A percentile compares a stretch with the other conserved stretches of the same genome.
Conservation (phyloP, 2,797 vertebrate genomes). For the Huso huso region DNA sequence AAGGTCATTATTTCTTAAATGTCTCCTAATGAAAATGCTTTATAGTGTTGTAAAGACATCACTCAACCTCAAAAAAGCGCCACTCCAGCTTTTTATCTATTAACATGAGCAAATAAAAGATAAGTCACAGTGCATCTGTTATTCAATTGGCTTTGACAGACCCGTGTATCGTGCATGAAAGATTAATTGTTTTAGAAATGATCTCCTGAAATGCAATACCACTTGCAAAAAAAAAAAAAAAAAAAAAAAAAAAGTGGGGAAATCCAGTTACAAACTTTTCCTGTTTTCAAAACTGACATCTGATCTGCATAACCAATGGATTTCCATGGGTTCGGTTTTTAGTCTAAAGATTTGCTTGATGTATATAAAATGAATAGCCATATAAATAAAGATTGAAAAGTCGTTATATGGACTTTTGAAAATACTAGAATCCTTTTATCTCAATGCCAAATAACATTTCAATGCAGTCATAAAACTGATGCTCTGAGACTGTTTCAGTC, state of each 20-base stretch:
- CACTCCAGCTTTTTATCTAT: constrained; percentile 13
- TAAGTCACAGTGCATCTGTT: not conserved
- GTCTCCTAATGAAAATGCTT: too few species aligned
- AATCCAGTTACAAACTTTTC: constrained; percentile 39
- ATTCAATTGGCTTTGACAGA: not conserved
- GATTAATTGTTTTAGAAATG: constrained; percentile 42
- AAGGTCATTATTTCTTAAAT: too few species aligned
- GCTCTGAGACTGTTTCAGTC: too few species aligned
- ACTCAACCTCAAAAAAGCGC: not conserved
- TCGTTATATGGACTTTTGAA: constrained; percentile 48
- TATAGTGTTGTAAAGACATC: too few species aligned
- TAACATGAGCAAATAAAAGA: constrained; percentile 35
- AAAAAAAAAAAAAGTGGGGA: constrained; percentile 52
- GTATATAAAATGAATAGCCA: constrained; percentile 80
- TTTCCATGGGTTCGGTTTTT: constrained; percentile 61
- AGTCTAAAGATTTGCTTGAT: constrained; percentile 79
- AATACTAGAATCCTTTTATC: not conserved
- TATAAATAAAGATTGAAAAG: constrained; percentile 66
- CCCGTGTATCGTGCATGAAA: constrained; percentile 9
- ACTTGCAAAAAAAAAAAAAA: constrained; percentile 48
- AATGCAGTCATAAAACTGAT: too few species aligned
- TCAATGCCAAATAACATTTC: not conserved
- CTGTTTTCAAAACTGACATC: constrained; percentile 62
- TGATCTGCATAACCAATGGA: constrained; percentile 93
- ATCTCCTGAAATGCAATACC: constrained; percentile 65